phyloP scores from a whole-genome alignment of 2,888 invertebrate genomes.

The Tinea trinotella region DNA sequence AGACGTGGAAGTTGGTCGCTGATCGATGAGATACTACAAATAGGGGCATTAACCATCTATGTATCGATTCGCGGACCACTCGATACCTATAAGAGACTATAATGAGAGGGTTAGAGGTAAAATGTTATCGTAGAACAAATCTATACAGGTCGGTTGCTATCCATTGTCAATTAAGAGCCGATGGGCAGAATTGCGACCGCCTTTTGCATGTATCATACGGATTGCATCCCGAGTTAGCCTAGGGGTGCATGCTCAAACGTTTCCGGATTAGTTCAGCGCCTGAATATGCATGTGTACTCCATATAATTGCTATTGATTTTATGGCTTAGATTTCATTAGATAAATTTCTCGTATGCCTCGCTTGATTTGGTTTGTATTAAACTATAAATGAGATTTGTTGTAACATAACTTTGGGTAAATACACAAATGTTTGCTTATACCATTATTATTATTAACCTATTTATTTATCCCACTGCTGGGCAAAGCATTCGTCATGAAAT shows the following conservation, averaged over 20 bases:
- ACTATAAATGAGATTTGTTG: not conserved
- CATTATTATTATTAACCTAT: too few relatives aligned
- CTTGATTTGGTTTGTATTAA: not conserved
- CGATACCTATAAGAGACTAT: slow-evolving; percentile 31
- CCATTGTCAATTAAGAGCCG: slow-evolving; percentile 65
- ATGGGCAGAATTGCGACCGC: slow-evolving; percentile 53
- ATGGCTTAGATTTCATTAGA: slow-evolving; percentile 8
- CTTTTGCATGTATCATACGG: slow-evolving; percentile 59
- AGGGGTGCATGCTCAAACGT: slow-evolving; percentile 56
- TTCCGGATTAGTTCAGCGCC: slow-evolving; percentile 46
- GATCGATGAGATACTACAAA: slow-evolving; percentile 31
- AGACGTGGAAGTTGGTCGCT: slow-evolving; percentile 21
- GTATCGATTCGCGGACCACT: slow-evolving; percentile 25
- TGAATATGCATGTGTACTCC: slow-evolving; percentile 17
- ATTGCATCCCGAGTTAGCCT: slow-evolving; percentile 55
- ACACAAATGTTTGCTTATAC: too few relatives aligned
- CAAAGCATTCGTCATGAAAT: too few relatives aligned
- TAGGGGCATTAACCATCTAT: slow-evolving; percentile 31
- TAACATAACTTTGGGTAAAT: not conserved
- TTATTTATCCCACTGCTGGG: too few relatives aligned
- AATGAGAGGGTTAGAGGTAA: slow-evolving; percentile 50
- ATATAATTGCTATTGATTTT: slow-evolving; percentile 13
- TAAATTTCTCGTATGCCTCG: not conserved
- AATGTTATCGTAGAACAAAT: slow-evolving; percentile 41
- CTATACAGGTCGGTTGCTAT: slow-evolving; percentile 42